Percentiles rank a stretch among this genome's conserved stretches.
Conservation (phyloP, 2,888 invertebrate species). For the Eupelmus urozonus region DNA sequence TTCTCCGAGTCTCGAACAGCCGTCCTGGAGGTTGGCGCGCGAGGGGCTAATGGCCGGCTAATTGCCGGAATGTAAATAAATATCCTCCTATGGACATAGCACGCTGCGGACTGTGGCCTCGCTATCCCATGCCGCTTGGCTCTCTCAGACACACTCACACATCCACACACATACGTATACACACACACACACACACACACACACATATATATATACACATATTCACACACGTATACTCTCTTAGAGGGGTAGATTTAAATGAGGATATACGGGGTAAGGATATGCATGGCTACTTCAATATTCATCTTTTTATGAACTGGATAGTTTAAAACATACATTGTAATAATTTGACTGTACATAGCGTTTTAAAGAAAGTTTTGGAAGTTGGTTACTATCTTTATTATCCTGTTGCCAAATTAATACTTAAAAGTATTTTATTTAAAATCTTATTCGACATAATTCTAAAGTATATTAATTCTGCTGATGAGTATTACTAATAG, state of each 20-base stretch:
- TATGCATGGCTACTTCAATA: conserved; percentile 71
- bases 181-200: no score
- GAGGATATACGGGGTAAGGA: conserved; percentile 74
- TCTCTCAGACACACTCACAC: no score
- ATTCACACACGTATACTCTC: conserved; percentile 14
- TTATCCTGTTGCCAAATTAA: no score
- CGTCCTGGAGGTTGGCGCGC: conserved; percentile 60
- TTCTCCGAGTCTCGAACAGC: conserved; percentile 14
- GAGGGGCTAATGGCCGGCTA: conserved; percentile 75
- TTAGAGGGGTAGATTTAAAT: conserved; percentile 68
- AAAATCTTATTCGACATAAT: no score
- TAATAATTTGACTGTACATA: no score
- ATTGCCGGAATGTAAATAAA: conserved; percentile 77
- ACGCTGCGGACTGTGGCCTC: conserved; percentile 43
- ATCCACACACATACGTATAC: not conserved
- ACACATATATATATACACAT: not conserved
- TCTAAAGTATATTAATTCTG: no score
- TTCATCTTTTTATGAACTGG: no score
- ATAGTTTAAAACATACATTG: no score
- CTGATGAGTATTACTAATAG: no score
- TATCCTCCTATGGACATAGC: conserved; percentile 72
- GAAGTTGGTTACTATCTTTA: no score
- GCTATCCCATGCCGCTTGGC: conserved; percentile 33
- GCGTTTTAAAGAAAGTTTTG: no score
- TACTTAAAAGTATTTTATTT: no score